Base-by-base conservation (phyloP, 2,888 invertebrate genomes). In the Chrysopilus asiliformis region DNA sequence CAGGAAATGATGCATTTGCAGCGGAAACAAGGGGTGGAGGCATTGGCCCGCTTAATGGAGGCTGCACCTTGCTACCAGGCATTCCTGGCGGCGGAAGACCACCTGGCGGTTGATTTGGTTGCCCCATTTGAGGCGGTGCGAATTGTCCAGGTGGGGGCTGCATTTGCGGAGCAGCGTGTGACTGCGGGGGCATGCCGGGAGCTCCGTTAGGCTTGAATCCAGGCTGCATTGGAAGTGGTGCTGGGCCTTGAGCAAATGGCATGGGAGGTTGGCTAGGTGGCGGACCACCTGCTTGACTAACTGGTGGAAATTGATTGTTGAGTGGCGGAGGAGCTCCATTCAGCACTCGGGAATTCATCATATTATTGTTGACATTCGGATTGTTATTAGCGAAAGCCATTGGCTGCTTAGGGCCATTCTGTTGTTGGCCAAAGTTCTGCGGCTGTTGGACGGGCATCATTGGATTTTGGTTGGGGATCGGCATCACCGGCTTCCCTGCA, bases 111-210 rank as follows among this genome's bases (percentile, higher is more conserved):
- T n/a, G n/a, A n/a, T n/a, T n/a, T n/a, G n/a, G n/a, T n/a, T n/a
- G n/a, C n/a, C n/a, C 9, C 19, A 38, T 38, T 19, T 47, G 29
- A 29, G 42, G 41, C 12, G 40, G 42, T 4, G 36, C 32, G 39
- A 39, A 41, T 35, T 41, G 38, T 34, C 41, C 41, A 31, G 33
- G 34, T 34, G 22, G 47, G n/a, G n/a, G n/a, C n/a, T n/a, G n/a
- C n/a, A n/a, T n/a, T n/a, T n/a, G n/a, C n/a, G n/a, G n/a, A n/a
- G n/a, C n/a, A n/a, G n/a, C n/a, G n/a, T n/a, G n/a, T n/a, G n/a
- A n/a, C n/a, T 22, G 33, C 28, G 38, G 40, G 10, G 20, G 16
- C 28, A 27, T 14, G 30, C 33, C 31, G 8, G 25, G 29, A 4
- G 13, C 3, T 7, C 17, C 15, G 12, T 32, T 22, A n/a, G 14